Evolutionary conservation across 2,797 vertebrate species (phyloP), one percentile per base, ranked within the genome.

Genomic region (Hozukius guyotensis): DNA sequence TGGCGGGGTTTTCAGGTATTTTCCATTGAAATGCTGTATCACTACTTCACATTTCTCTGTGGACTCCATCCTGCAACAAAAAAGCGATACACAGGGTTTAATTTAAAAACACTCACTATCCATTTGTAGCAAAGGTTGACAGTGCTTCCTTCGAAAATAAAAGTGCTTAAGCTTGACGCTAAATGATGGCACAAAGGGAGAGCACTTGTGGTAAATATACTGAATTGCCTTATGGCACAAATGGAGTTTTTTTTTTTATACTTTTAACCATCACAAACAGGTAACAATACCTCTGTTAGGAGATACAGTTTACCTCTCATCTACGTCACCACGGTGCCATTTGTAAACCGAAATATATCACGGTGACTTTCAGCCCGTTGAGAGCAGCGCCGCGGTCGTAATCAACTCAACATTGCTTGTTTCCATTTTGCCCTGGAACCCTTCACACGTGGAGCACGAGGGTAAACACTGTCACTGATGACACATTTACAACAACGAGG

Each of bases 11-110:
- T 99, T 99, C 96, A 99, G 97, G 84, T 98, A 99, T 94, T 99
- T 99, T 75, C 98, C 98, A 84, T 99, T 99, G 96, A 99, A 99
- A 96, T 99, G 98, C 18, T 99, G 98, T 94, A 99, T 99, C 92
- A 99, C 97, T 87, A 98, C 97, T 96, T 99, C 98, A 96, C 98
- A 99, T 94, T 99, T 99, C 95, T 99, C 98, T 89, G 98, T 99
- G 80, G 98, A 99, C 89, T 99, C 98, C 98, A 99, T 99, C 94
- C 98, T 99, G 93, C 59, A 93, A 95, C 83, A 55, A 16, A 69
- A 46, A 53, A 55, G 42, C 0, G 18, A 80, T 4, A 64, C 22
- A 66, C 7, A 34, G 3, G 4, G 27, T 70, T 81, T 69, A 24
- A 34, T 77, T 76, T 46, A 22, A 53, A 80, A 56, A 68, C 27